Base-by-base conservation (phyloP, 1,140 invertebrate genomes). In the Andricus grossulariae region DNA sequence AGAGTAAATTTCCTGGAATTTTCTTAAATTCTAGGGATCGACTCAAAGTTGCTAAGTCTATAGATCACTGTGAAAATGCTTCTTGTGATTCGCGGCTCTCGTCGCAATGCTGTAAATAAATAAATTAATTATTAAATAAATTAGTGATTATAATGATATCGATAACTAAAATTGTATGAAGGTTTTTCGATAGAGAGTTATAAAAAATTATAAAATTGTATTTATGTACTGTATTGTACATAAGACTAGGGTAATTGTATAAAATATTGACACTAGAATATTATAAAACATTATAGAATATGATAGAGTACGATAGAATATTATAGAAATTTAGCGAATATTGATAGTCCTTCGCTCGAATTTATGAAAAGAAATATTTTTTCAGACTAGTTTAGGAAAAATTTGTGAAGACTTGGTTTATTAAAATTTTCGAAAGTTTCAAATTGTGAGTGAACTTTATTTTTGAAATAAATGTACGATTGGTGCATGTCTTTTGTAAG, bases 351-450 rank as follows among this genome's bases (percentile, higher is more conserved):
- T 66, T 70, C 54, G 7, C 21, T 50, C 71, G 11, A 54, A 11
- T 19, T 74, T 57, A 19, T 74, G 4, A 1, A 50, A 74, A 60
- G 18, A 55, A 55, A 66, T 57, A 15, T 2, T n/a, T 39, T 54
- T 60, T 50, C 4, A 45, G 39, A 11, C 39, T 45, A 45, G 39
- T 10, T 60, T 18, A 50, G 49, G 32, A 25, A n/a, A 75, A 66
- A 75, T 75, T 55, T 75, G 70, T 49, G 50, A 45, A 75, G 25
- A 66, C n/a, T 74, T 60, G 10, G 39, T 45, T 45, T 45, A 45
- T 10, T 45, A 45, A 45, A 45, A 11, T 45, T 45, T 45, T 45
- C 10, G 39, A 45, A 45, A 45, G 39, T 10, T 45, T 11, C 39
- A 11, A 45, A 45, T 45, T 45, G 39, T 45, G 8, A 10, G 39